phyloP scores from a whole-genome alignment of 2,888 invertebrate species.

The Chymomyza fuscimana region DNA sequence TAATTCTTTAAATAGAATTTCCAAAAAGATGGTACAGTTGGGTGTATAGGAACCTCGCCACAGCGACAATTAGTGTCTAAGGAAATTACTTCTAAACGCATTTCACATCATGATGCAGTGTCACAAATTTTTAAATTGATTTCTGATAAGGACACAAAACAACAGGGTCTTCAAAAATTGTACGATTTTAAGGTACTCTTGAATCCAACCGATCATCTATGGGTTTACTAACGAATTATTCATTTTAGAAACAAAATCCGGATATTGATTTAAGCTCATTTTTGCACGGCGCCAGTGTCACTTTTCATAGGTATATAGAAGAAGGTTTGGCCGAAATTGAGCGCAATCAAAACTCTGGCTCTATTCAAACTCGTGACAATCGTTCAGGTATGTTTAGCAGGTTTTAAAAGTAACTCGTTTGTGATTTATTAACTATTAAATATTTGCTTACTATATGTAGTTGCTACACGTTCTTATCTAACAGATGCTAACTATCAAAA shows the following conservation, averaged over 20 bases:
- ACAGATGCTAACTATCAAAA: conserved; percentile 67
- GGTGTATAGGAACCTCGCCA: conserved; percentile 71
- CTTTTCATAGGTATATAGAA: conserved; percentile 79
- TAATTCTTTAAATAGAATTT: conserved; percentile 79
- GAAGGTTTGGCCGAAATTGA: conserved; percentile 79
- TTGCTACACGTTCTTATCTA: conserved; percentile 71
- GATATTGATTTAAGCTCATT: conserved; percentile 79
- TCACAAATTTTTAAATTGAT: conserved; percentile 95
- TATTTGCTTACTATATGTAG: conserved; percentile 36
- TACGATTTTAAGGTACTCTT: conserved; percentile 78
- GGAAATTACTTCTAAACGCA: conserved; percentile 81
- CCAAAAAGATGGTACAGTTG: conserved; percentile 81
- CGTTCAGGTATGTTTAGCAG: conserved; percentile 53
- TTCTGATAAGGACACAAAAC: conserved; percentile 91
- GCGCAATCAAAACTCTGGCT: conserved; percentile 54
- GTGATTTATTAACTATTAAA: not conserved
- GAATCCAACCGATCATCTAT: not conserved
- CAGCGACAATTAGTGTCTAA: conserved; percentile 74
- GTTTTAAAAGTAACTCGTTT: conserved; percentile 35
- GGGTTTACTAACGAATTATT: not conserved
- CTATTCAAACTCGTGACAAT: conserved; percentile 53
- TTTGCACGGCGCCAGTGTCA: conserved; percentile 78
- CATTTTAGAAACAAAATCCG: conserved; percentile 76
- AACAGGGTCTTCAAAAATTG: conserved; percentile 85
- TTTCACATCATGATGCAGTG: conserved; percentile 90